Percentiles rank a stretch among this genome's conserved stretches.
These are phyloP conservation scores for Stegophylla sp. DNA, from an alignment of 2,888 invertebrate genomes.

Conservation along the genomic window DNA sequence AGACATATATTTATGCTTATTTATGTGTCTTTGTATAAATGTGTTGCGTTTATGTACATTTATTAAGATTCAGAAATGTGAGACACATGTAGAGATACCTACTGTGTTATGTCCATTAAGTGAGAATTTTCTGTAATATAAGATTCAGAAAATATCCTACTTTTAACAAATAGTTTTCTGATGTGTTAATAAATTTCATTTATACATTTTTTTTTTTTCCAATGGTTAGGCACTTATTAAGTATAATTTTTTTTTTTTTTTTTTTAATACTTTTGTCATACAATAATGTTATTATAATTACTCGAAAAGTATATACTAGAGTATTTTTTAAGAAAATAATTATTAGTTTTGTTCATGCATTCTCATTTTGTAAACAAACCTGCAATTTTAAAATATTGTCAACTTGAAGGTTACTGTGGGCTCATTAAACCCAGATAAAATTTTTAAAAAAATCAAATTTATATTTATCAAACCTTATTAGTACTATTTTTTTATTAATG, in stretches of 20 bases:
- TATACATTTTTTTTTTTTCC: not conserved
- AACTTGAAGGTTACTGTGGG: not conserved
- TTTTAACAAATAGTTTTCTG: not conserved
- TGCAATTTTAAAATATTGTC: not conserved
- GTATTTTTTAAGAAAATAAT: not conserved
- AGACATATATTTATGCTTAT: too few relatives aligned
- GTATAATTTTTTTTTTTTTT: too few relatives aligned
- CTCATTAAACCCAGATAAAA: constrained; percentile 1
- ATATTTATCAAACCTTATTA: not conserved
- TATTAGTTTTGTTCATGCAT: not conserved
- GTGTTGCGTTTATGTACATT: too few relatives aligned
- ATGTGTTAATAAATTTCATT: not conserved
- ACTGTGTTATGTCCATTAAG: not conserved
- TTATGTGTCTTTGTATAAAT: too few relatives aligned
- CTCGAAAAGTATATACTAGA: not conserved
- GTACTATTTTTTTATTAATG: not conserved
- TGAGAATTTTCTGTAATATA: not conserved
- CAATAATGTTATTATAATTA: not conserved
- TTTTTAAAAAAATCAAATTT: not conserved
- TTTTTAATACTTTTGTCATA: not conserved
- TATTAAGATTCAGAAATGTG: too few relatives aligned
- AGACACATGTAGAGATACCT: not conserved
- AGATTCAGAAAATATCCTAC: not conserved
- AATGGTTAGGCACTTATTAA: not conserved
- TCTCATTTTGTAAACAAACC: constrained; percentile 13